Evolutionary conservation across 2,113 vertebrate genomes (phyloP), one percentile per base, ranked within the genome.

Genomic region (Hippopotamus amphibius): DNA sequence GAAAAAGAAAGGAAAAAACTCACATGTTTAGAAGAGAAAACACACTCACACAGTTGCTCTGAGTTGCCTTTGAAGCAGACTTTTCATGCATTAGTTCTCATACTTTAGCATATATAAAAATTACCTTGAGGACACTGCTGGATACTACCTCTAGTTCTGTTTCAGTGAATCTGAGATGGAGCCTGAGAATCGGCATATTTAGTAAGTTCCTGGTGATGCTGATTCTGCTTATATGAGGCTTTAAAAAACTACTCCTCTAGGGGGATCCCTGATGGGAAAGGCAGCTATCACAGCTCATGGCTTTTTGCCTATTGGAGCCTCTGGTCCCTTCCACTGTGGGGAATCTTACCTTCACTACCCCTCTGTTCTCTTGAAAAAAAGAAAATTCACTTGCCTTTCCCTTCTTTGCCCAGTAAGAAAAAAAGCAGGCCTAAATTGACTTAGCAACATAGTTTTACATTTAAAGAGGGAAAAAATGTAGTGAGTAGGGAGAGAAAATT

Each of bases 401-500:
- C 10, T 43, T 68, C 46, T 33, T 5, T 6, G 61, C 5, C 46
- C 37, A 77, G 50, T 50, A 84, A 50, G 28, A 63, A 65, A 53
- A 33, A 79, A 90, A 83, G 30, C 10, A 80, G 81, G 22, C 48
- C 63, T 72, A 80, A 50, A 65, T 59, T 46, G 17, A 86, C 28
- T 82, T 83, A 82, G 68, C 55, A 57, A 76, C 19, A 72, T 50
- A 41, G 15, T 97, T 92, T 79, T 92, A 10, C 53, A 41, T 26
- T 83, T 50, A 59, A 84, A 65, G 12, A 83, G 14, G 28, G 16
- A 55, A 72, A 87, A 63, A 33, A 82, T 46, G 11, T 22, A 88
- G 68, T 87, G 22, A 93, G 3, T 95, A 72, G 79, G n/a, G 28
- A 89, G 50, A 76, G 46, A 86, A 92, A 93, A 61, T 82, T 89